Evolutionary conservation across 2,888 invertebrate genomes (phyloP), one percentile per base, ranked within the genome.

Genomic region (Heliconius cydno): DNA sequence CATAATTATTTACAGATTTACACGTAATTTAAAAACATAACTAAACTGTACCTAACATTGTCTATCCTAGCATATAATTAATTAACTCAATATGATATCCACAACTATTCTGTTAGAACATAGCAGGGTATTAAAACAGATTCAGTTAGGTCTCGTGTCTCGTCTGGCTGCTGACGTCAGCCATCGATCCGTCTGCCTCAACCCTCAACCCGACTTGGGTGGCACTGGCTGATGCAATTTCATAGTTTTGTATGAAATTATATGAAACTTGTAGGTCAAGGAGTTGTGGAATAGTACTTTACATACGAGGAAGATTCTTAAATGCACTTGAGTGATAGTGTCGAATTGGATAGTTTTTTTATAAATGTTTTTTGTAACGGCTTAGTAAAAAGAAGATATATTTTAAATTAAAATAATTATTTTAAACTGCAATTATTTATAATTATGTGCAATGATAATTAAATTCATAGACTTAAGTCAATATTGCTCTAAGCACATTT

Each of bases 171-270:
- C 85, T 93, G 94, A 94, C 93, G 94, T 94, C 92, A 92, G 83
- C 79, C 87, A 95, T 95, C 90, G 94, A 95, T 94, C 92, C 86
- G 93, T 92, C 94, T 94, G 89, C 85, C 85, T 83, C 84, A 78
- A 82, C 87, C 87, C 88, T 80, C 80, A 83, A 85, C 86, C 85
- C 85, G 82, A 84, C 82, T 76, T 73, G 84, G 82, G 79, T 77
- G 76, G 85, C 81, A 76, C 82, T 74, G 90, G 91, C 92, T 94
- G 91, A 94, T 94, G 94, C 93, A 94, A 94, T 87, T 86, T 80
- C 72, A 78, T 74, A 79, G 79, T 87, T 87, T 85, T 60, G 22
- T 68, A 41, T 60, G 74, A 70, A 74, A 68, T 70, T 75, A 66
- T 46, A 73, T 60, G 83, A 84, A 83, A 82, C 82, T 74, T 72